A percentile compares a stretch with the other conserved stretches of the same genome.
Evolutionary conservation across 2,888 invertebrate species (phyloP).

Genomic region (Ernsta delagoae): DNA sequence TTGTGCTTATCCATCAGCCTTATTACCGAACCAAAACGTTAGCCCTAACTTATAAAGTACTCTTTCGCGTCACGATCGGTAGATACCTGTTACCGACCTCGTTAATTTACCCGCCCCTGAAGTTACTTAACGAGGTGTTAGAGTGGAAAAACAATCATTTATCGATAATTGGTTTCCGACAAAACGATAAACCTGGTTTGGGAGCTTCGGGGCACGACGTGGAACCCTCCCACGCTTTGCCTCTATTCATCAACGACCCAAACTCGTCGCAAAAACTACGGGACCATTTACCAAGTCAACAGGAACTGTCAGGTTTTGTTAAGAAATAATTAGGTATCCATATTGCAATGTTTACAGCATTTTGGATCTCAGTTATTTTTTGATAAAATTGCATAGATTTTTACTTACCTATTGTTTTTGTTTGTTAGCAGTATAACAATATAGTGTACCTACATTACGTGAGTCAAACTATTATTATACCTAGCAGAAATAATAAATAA

Average conservation of each 20-base stretch:
- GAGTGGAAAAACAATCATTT: slow-evolving; percentile 33
- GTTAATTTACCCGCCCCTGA: slow-evolving; percentile 16
- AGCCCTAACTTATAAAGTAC: background rate
- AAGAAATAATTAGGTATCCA: background rate
- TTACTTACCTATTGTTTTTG: too few species aligned
- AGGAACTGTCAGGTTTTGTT: background rate
- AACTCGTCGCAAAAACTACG: slow-evolving; percentile 9
- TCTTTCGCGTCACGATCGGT: background rate
- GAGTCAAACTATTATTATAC: too few species aligned
- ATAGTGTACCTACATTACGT: too few species aligned
- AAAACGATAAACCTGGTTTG: slow-evolving; percentile 39
- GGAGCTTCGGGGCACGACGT: background rate
- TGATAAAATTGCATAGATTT: too few species aligned
- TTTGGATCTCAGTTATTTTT: too few species aligned
- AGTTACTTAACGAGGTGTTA: slow-evolving; percentile 31
- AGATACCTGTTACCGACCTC: slow-evolving; percentile 23
- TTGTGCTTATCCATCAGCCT: background rate
- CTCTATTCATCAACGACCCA: slow-evolving; percentile 27
- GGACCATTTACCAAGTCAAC: background rate
- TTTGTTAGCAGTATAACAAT: too few species aligned
- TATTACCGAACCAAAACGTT: background rate
- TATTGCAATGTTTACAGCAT: background rate
- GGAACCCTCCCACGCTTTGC: slow-evolving; percentile 9
- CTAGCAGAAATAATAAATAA: too few species aligned
- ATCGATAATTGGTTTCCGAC: slow-evolving; percentile 38